A percentile compares a stretch with the other conserved stretches of the same genome.
phyloP scores from a whole-genome alignment of 2,113 vertebrate species.

The Alouatta palliata region DNA sequence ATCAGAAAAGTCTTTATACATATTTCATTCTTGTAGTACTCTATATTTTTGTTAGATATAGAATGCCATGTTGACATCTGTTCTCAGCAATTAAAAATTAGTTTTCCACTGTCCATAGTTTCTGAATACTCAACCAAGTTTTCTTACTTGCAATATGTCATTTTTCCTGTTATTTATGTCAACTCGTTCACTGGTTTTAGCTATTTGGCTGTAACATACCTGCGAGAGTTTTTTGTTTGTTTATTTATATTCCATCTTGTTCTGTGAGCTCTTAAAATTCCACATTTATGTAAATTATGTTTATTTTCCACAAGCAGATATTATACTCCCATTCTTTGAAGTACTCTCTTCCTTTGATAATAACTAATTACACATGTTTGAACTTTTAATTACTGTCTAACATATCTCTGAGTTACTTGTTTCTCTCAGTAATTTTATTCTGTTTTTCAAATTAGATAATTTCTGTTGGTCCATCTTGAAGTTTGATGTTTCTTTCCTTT shows the following conservation, averaged over 20 bases:
- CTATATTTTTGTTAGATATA: neutral
- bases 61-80: neutral
- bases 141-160: neutral
- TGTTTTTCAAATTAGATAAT: neutral
- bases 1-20: neutral
- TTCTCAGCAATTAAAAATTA: neutral
- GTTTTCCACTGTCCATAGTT: neutral
- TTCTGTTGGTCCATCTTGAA: neutral
- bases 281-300: neutral
- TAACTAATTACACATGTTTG: neutral
- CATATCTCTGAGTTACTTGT: neutral
- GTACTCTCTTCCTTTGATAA: neutral
- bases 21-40: neutral
- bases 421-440: neutral
- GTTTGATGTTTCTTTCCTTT: rapidly evolving
- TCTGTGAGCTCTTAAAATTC: neutral
- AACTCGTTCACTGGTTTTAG: neutral
- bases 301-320: neutral
- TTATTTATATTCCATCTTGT: neutral
- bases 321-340: neutral
- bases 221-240: neutral
- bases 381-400: neutral
- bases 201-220: neutral
- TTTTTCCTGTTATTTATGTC: neutral
- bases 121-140: neutral